Evolutionary conservation across 2,797 vertebrate genomes (phyloP), one percentile per base, ranked within the genome.

Genomic region (Notolepis coatsorum): DNA sequence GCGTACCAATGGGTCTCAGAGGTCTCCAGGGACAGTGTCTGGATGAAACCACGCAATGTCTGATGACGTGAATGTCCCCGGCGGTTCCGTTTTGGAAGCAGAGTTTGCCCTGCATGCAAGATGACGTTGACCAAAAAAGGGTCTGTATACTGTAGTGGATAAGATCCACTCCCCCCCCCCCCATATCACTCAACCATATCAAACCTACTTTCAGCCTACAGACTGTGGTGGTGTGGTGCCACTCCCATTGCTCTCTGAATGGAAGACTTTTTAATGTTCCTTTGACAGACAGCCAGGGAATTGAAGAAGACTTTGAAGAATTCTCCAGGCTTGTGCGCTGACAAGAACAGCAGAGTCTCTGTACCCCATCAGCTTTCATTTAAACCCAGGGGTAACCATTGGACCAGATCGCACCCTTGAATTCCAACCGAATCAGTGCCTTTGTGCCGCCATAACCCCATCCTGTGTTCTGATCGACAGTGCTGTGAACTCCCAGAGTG

Each of bases 401-500:
- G 3, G 55, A 47, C 46, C 39, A 46, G 37, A 43, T 39, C 48
- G 48, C 23, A 30, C 33, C 45, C 21, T 2, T 1, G 31, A 15
- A 21, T 43, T 50, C 21, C 35, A 25, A 53, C 20, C 47, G 18
- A 71, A 61, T 71, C 60, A 43, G 51, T 65, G 51, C 52, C 48
- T 68, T 53, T 49, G 51, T 39, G 6, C 45, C 45, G 39, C 9
- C 0, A 1, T 70, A 49, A 65, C 75, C 68, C 58, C 48, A 65
- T 63, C 49, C 24, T 45, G 48, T 18, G 55, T 42, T 54, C 60
- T n/a, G n/a, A 46, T 20, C 58, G 72, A 69, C 60, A 61, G 56
- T 53, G 59, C 50, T 43, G 23, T 38, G 46, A 68, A 52, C 45
- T 57, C 73, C 57, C 55, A 0, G 1, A 76, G 64, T 15, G 8